Evolutionary conservation across 2,797 vertebrate species (phyloP), one percentile per base, ranked within the genome.

Genomic region (Leptodactylus fallax): DNA sequence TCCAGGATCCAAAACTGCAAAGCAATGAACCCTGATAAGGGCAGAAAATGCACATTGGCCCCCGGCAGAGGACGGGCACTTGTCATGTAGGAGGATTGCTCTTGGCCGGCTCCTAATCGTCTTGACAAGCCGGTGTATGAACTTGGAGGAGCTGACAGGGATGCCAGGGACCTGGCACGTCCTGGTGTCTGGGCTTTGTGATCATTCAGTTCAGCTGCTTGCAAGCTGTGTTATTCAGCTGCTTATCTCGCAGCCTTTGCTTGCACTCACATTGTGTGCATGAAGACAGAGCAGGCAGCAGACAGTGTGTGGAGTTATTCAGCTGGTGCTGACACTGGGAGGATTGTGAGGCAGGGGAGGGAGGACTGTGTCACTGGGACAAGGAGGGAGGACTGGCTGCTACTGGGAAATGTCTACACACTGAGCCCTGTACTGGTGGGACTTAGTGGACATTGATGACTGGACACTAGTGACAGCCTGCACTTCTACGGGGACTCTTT

Each of bases 281-380:
- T 58, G 82, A 16, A 21, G 47, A n/a, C n/a, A n/a, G n/a, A n/a
- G 47, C n/a, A 51, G 23, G 6, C 27, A 45, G 61, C 47, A 79
- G 77, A 10, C 69, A 7, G 51, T 53, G 51, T 80, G 85, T 87
- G 79, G 6, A 47, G 72, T 51, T 45, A 79, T n/a, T 55, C 63
- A 58, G 65, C 78, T n/a, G n/a, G n/a, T 76, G 21, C 27, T 27
- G 65, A 45, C 65, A 65, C 63, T 47, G n/a, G 76, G 69, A 72
- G 47, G 49, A 81, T 45, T 79, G 85, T 55, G 82, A 69, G 86
- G 85, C 79, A 74, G 71, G 77, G 45, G 83, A 74, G 67, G 82
- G 82, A 36, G 36, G 36, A 4, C 67, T 83, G 81, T 45, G 82
- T 83, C 27, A 71, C 63, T 45, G 67, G 82, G 82, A 58, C 82